A percentile compares a stretch with the other conserved stretches of the same genome.
Evolutionary conservation across 2,888 invertebrate genomes (phyloP).

Genomic region (Frankliniella intonsa): DNA sequence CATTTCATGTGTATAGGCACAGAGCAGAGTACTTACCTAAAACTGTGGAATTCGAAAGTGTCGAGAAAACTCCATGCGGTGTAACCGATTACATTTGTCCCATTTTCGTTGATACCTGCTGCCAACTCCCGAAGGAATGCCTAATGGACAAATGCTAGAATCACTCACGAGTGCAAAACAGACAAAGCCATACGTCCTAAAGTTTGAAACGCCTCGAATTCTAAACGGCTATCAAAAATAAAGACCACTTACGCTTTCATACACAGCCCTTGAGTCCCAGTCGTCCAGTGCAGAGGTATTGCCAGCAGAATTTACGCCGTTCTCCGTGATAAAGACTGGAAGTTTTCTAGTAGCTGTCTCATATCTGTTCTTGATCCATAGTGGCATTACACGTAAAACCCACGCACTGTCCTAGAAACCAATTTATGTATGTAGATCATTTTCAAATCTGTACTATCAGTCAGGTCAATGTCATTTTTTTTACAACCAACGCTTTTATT

Average conservation of each 20-base stretch:
- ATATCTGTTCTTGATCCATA: background rate
- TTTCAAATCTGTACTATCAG: too few species aligned
- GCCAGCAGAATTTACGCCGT: background rate
- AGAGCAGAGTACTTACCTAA: background rate
- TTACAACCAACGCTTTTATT: too few species aligned
- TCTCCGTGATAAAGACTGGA: background rate
- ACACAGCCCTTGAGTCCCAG: background rate
- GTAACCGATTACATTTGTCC: background rate
- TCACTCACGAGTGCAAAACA: background rate
- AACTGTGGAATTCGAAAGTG: background rate
- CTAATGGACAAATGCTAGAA: background rate
- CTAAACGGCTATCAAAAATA: background rate
- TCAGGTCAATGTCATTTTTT: too few species aligned
- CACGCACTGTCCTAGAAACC: background rate
- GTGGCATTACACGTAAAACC: background rate
- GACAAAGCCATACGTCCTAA: background rate
- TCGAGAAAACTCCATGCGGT: background rate
- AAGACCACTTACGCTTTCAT: background rate
- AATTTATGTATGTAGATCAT: too few species aligned
- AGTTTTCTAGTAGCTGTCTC: background rate
- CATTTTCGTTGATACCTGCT: background rate
- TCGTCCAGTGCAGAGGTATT: background rate
- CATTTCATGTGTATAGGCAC: too few species aligned
- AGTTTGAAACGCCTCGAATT: background rate
- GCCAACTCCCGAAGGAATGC: background rate